phyloP scores from a whole-genome alignment of 2,888 invertebrate genomes.

The Diaphora mendica region DNA sequence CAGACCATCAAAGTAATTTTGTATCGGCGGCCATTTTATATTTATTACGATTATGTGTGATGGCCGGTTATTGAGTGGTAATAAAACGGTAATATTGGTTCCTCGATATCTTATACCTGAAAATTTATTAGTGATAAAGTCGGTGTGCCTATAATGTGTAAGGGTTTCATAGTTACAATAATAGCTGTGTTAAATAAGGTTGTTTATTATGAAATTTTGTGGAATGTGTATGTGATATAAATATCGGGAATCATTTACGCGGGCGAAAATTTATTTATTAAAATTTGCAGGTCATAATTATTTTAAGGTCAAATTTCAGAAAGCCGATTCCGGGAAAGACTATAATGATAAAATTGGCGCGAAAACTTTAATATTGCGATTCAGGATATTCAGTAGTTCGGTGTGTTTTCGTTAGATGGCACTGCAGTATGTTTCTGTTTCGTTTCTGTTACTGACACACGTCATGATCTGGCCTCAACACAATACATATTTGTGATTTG shows the following conservation, averaged over 20 bases:
- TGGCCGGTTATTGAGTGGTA: conserved; percentile 4
- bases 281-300: neutral
- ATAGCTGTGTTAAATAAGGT: neutral
- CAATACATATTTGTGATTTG: neutral
- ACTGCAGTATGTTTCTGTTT: too few relatives aligned
- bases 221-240: neutral
- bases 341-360: too few relatives aligned
- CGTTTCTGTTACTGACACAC: too few relatives aligned
- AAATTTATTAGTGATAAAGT: neutral
- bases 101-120: neutral
- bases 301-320: neutral
- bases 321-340: too few relatives aligned
- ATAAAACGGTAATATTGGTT: conserved; percentile 5
- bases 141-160: neutral
- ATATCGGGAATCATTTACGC: neutral
- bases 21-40: conserved; percentile 17
- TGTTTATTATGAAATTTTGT: neutral
- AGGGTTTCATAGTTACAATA: conserved; percentile 1
- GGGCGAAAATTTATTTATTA: neutral
- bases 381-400: too few relatives aligned
- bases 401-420: too few relatives aligned
- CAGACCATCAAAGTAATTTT: conserved; percentile 21
- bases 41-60: conserved; percentile 3
- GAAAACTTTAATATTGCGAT: too few relatives aligned
- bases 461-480: neutral